Conservation (phyloP, 2,797 vertebrate species). For the Lepus oiostolus region DNA sequence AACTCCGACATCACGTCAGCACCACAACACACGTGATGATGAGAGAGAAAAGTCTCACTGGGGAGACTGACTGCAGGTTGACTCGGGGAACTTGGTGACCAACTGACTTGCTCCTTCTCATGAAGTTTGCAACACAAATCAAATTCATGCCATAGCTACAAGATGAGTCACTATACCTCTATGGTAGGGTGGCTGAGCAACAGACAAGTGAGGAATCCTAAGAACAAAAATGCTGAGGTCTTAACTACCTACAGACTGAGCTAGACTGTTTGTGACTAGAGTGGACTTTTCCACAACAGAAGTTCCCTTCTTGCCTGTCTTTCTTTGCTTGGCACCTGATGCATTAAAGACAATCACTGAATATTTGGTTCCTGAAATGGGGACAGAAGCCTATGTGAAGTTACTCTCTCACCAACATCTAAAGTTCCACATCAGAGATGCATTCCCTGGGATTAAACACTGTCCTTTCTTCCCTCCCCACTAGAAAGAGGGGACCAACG, state of each 20-base stretch:
- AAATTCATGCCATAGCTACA: neutral
- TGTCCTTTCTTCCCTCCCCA: neutral
- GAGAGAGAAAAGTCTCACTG: fast-evolving
- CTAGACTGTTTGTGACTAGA: no score
- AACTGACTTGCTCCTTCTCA: neutral
- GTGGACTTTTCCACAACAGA: neutral
- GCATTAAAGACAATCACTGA: neutral
- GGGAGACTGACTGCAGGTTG: neutral
- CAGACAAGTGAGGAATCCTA: neutral
- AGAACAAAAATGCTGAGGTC: neutral
- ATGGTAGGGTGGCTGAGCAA: neutral
- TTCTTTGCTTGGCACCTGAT: neutral
- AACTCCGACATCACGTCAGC: fast-evolving
- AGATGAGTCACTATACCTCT: neutral
- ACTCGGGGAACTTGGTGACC: neutral
- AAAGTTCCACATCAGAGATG: fast-evolving
- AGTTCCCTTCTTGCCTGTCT: neutral
- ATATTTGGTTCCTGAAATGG: neutral
- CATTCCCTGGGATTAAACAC: fast-evolving
- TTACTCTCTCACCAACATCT: fast-evolving
- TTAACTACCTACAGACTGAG: neutral
- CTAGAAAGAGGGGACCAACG: neutral
- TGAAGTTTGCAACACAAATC: neutral
- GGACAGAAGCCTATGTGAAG: neutral
- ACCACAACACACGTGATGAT: fast-evolving